These are phyloP conservation scores for Keiferia lycopersicella DNA, from an alignment of 2,888 invertebrate genomes.

Conservation along the genomic window DNA sequence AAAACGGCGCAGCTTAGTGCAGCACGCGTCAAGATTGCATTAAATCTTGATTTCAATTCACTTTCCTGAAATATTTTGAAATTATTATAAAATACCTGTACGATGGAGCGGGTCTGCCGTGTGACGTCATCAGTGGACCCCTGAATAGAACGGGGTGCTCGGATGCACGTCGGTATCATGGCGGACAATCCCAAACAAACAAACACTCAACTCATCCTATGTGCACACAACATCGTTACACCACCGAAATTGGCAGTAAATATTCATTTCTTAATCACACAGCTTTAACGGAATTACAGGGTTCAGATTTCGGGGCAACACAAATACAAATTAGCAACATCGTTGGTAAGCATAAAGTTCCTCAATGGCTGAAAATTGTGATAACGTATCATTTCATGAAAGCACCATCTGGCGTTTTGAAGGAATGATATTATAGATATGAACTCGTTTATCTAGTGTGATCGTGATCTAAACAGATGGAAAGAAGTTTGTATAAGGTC, in stretches of 20 bases:
- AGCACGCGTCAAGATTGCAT: too few relatives aligned
- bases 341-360: neutral
- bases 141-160: conserved; percentile 86
- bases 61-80: too few relatives aligned
- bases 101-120: conserved; percentile 85
- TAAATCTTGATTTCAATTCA: too few relatives aligned
- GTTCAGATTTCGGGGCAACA: conserved; percentile 35
- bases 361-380: neutral
- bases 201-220: conserved; percentile 29
- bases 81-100: conserved; percentile 78
- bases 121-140: conserved; percentile 90
- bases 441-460: too few relatives aligned
- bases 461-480: too few relatives aligned
- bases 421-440: too few relatives aligned
- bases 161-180: conserved; percentile 87
- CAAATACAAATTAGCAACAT: neutral
- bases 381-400: neutral
- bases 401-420: too few relatives aligned
- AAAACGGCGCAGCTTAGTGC: too few relatives aligned
- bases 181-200: conserved; percentile 42
- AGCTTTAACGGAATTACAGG: conserved; percentile 12
- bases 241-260: neutral
- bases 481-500: too few relatives aligned
- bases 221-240: conserved; percentile 16
- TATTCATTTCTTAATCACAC: conserved; percentile 18